phyloP scores from a whole-genome alignment of 2,888 invertebrate species.

The Drosophila koepferae region DNA sequence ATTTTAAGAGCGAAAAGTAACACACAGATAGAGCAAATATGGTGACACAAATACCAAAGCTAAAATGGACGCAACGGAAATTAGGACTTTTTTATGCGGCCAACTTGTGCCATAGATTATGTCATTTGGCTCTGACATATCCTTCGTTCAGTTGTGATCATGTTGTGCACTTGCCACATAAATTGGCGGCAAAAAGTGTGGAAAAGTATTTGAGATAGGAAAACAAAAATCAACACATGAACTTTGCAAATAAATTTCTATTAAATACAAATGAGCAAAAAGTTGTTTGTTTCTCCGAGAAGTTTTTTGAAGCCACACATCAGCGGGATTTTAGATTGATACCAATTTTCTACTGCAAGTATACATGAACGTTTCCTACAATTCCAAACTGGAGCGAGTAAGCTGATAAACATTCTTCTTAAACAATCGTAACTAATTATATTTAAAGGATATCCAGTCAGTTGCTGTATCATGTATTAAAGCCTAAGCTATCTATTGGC shows the following conservation, averaged over 20 bases:
- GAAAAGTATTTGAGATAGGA: conserved; percentile 44
- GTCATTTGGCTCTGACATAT: conserved; percentile 31
- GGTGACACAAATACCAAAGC: conserved; percentile 36
- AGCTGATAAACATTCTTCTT: no score
- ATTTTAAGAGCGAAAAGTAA: conserved; percentile 51
- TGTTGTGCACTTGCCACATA: conserved; percentile 56
- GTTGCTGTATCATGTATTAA: neutral
- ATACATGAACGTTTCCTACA: neutral
- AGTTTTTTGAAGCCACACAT: conserved; percentile 40
- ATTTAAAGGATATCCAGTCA: neutral
- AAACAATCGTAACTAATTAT: neutral
- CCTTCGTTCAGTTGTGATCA: neutral
- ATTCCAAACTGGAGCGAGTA: neutral
- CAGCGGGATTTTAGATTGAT: conserved; percentile 32
- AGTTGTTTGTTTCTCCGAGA: conserved; percentile 37
- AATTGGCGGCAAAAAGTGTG: conserved; percentile 65
- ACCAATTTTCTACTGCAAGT: conserved; percentile 10
- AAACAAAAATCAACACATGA: conserved; percentile 5
- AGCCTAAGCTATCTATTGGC: conserved; percentile 32
- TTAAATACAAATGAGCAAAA: conserved; percentile 69
- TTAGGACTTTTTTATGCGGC: conserved; percentile 56
- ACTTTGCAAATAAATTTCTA: conserved; percentile 65
- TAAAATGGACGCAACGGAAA: conserved; percentile 55
- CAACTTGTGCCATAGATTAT: conserved; percentile 49
- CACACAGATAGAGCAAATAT: conserved; percentile 25